phyloP scores from a whole-genome alignment of 2,888 invertebrate genomes.

The Mythimna loreyi region DNA sequence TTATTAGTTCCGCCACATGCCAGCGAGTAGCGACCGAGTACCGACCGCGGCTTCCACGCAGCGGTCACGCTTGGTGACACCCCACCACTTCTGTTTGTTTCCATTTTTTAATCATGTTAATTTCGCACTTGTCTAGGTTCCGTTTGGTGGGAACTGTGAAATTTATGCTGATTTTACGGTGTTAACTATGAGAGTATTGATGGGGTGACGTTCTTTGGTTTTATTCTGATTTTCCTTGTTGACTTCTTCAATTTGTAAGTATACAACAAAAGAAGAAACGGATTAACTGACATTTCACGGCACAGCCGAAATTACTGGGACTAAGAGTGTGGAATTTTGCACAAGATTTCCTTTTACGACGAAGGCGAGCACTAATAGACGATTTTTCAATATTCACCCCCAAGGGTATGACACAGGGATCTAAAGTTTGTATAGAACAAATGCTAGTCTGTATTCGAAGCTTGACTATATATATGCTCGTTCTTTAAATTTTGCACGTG shows the following conservation, averaged over 20 bases:
- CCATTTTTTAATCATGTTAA: conserved; percentile 52
- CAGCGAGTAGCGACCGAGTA: conserved; percentile 59
- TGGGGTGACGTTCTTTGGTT: background rate
- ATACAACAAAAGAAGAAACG: too few relatives aligned
- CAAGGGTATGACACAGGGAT: too few relatives aligned
- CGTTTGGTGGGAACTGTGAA: conserved; percentile 42
- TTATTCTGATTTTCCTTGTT: background rate
- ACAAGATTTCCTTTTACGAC: background rate
- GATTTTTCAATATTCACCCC: too few relatives aligned
- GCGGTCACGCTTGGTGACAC: conserved; percentile 77
- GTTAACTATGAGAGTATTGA: background rate
- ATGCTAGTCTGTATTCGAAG: background rate
- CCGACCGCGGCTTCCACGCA: conserved; percentile 61
- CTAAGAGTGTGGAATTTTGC: too few relatives aligned
- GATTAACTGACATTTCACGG: too few relatives aligned
- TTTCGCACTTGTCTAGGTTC: conserved; percentile 27
- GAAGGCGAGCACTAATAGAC: too few relatives aligned
- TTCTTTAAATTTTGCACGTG: background rate
- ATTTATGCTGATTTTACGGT: conserved; percentile 13
- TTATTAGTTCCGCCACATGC: conserved; percentile 87
- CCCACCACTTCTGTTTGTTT: conserved; percentile 69
- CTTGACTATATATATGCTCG: background rate
- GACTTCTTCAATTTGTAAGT: too few relatives aligned
- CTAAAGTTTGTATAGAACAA: too few relatives aligned
- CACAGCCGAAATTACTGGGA: too few relatives aligned